Evolutionary conservation across 2,888 invertebrate genomes (phyloP).

Genomic region (Neoscelio sp.): DNA sequence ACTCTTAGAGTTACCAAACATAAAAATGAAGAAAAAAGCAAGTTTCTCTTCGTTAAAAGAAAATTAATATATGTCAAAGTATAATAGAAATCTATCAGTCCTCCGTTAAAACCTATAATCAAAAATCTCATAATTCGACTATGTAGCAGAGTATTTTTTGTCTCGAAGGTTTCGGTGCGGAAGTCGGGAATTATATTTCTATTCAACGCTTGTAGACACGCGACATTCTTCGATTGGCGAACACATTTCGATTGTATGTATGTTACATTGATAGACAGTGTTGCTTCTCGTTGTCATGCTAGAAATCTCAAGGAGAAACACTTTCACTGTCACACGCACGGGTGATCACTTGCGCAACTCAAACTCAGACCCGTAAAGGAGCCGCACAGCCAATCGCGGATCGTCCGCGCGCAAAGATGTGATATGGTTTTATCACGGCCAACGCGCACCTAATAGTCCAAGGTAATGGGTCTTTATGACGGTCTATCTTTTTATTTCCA

Average conservation of each 20-base stretch:
- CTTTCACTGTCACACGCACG: constrained; percentile 80
- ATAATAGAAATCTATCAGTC: too few relatives aligned
- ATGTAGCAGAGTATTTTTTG: constrained; percentile 32
- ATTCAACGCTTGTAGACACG: constrained; percentile 34
- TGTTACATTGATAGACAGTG: constrained; percentile 50
- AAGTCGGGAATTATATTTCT: constrained; percentile 48
- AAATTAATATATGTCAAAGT: too few relatives aligned
- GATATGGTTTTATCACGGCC: constrained; percentile 46
- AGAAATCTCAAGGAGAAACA: constrained; percentile 80
- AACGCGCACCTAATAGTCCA: constrained; percentile 37
- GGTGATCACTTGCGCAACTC: constrained; percentile 71
- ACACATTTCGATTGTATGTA: constrained; percentile 50
- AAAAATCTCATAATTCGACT: too few relatives aligned
- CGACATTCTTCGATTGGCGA: constrained; percentile 41
- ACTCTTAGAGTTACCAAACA: too few relatives aligned
- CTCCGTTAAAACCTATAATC: too few relatives aligned
- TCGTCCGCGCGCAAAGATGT: constrained; percentile 43
- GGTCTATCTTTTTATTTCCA: constrained; percentile 3
- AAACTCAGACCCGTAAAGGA: constrained; percentile 51
- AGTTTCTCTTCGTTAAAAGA: too few relatives aligned
- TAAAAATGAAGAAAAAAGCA: too few relatives aligned
- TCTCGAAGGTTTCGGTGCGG: constrained; percentile 27
- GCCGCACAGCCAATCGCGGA: constrained; percentile 34
- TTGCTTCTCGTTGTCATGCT: constrained; percentile 59
- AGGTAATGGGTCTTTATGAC: constrained; percentile 41